A percentile compares a stretch with the other conserved stretches of the same genome.
These are phyloP conservation scores for Caenorhabditis doughertyi DNA, from an alignment of 2,888 invertebrate genomes.

Conservation along the genomic window DNA sequence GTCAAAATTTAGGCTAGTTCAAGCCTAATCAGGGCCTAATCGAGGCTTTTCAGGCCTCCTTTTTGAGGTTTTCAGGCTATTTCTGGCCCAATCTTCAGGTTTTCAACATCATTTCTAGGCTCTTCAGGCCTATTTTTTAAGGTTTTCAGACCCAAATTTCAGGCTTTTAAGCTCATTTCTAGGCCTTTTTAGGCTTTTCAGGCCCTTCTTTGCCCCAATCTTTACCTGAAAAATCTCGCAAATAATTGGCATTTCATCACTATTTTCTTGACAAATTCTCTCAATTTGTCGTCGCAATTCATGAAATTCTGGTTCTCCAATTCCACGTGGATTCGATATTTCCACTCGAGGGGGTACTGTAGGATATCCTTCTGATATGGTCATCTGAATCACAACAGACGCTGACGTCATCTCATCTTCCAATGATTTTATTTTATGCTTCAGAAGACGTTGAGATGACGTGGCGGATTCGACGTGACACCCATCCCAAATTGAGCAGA, in stretches of 20 bases:
- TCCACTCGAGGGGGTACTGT: not conserved
- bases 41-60: too few species aligned
- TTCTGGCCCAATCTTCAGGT: too few species aligned
- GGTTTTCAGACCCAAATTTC: not conserved
- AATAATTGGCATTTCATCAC: constrained; percentile 47
- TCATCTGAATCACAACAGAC: constrained; percentile 32
- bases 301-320: constrained; percentile 43
- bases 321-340: constrained; percentile 60
- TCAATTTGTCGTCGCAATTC: constrained; percentile 29
- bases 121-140: too few species aligned
- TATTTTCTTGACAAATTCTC: constrained; percentile 13
- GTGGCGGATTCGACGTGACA: constrained; percentile 7
- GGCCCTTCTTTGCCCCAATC: not conserved
- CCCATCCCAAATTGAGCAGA: constrained; percentile 50
- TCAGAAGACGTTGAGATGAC: not conserved
- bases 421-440: constrained; percentile 48
- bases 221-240: constrained; percentile 52
- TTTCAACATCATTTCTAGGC: too few species aligned
- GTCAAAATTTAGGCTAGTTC: too few species aligned
- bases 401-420: constrained; percentile 54
- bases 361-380: constrained; percentile 36
- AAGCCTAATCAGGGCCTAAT: too few species aligned
- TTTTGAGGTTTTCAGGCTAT: too few species aligned
- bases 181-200: not conserved
- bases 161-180: too few species aligned